These are phyloP conservation scores for Dinomys branickii DNA, from an alignment of 2,113 vertebrate species.

Conservation along the genomic window DNA sequence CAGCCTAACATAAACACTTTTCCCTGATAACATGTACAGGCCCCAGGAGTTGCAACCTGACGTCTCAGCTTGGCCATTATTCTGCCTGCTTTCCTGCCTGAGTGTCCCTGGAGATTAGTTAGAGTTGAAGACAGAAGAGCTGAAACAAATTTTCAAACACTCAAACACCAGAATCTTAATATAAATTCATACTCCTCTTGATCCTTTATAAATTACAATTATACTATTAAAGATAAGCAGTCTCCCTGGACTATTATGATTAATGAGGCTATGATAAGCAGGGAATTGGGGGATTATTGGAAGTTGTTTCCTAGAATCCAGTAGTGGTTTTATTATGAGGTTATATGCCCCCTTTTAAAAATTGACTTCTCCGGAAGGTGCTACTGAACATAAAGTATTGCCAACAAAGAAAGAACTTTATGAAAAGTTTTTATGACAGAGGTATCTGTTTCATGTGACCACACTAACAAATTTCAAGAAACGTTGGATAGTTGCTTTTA, in stretches of 20 bases:
- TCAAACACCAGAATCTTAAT: constrained; percentile 18
- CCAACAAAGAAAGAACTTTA: constrained; percentile 27
- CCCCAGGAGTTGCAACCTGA: background rate
- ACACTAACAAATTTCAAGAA: constrained; percentile 5
- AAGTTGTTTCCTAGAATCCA: background rate
- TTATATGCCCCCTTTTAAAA: background rate
- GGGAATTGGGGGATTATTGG: background rate
- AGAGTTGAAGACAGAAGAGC: background rate
- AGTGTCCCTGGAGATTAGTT: background rate
- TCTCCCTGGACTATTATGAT: constrained; percentile 1
- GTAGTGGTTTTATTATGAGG: background rate
- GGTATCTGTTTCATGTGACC: background rate
- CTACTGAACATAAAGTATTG: background rate
- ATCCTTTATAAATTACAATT: constrained; percentile 30
- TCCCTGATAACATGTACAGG: background rate
- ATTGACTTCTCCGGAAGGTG: background rate
- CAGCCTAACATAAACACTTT: background rate
- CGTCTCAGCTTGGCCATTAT: background rate
- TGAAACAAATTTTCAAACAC: constrained; percentile 25
- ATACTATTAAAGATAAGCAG: background rate
- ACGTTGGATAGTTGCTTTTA: background rate
- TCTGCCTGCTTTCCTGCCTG: background rate
- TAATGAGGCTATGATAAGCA: constrained; percentile 15
- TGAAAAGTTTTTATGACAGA: background rate
- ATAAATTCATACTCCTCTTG: background rate